These are phyloP conservation scores for Rhinolophus ferrumequinum DNA, from an alignment of 2,113 vertebrate genomes.

Conservation along the genomic window DNA sequence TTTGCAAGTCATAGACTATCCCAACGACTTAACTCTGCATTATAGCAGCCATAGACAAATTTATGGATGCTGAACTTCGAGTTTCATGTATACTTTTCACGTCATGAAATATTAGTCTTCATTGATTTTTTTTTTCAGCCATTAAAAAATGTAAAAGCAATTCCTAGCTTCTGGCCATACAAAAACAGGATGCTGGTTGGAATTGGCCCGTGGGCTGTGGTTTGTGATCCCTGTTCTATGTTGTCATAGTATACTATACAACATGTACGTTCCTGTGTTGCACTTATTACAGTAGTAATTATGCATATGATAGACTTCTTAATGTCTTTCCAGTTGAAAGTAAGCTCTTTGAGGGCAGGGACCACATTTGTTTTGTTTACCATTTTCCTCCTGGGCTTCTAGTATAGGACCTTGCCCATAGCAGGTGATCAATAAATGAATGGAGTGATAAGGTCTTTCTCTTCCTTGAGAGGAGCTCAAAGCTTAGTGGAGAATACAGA, in stretches of 20 bases:
- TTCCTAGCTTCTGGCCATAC: background rate
- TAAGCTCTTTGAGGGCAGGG: background rate
- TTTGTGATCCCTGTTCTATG: background rate
- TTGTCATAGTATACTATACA: background rate
- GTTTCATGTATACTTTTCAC: background rate
- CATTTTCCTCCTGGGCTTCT: background rate
- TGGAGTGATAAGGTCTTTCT: background rate
- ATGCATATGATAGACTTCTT: background rate
- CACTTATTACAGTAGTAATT: background rate
- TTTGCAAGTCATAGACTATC: background rate
- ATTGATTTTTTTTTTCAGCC: background rate
- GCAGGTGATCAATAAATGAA: background rate
- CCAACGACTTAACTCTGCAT: background rate
- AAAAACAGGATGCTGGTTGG: background rate
- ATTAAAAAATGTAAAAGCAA: conserved; percentile 7
- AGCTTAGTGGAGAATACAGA: background rate
- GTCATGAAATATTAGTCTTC: background rate
- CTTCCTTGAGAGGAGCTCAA: background rate
- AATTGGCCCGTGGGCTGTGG: background rate
- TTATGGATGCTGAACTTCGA: background rate
- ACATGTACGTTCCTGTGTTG: background rate
- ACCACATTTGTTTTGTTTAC: background rate
- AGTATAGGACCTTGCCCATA: background rate
- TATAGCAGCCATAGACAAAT: background rate
- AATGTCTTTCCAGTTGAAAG: background rate